Percentiles rank a stretch among this genome's conserved stretches.
Conservation (phyloP, 2,797 vertebrate genomes). For the Siniperca scherzeri region DNA sequence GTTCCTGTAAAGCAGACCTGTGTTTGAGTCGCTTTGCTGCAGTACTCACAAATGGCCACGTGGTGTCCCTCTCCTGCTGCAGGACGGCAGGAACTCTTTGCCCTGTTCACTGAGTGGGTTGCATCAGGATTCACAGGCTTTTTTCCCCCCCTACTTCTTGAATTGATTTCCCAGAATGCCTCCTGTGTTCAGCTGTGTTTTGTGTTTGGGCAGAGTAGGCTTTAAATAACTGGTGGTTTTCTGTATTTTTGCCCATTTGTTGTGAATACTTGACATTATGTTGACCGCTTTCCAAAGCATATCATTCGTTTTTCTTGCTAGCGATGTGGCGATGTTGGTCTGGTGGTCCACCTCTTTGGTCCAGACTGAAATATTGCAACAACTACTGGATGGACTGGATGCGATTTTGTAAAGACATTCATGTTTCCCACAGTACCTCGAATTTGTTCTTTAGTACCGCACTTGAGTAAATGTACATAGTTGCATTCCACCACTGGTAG, state of each 20-base stretch:
- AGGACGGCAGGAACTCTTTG: not conserved
- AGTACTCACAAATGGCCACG: conserved; percentile 4
- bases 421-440: too few species aligned
- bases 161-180: not conserved
- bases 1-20: not conserved
- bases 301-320: not conserved
- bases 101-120: not conserved
- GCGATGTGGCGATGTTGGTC: not conserved
- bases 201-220: too few species aligned
- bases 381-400: too few species aligned
- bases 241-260: not conserved
- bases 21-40: not conserved
- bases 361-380: too few species aligned
- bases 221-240: not conserved
- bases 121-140: not conserved
- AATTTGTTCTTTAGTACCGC: too few species aligned
- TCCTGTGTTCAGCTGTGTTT: not conserved
- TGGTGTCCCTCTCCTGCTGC: not conserved
- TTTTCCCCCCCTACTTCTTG: rapidly evolving
- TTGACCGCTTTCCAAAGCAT: not conserved
- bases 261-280: not conserved
- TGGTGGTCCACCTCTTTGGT: rapidly evolving
- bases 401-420: too few species aligned
- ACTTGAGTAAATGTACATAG: too few species aligned
- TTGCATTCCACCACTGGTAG: not conserved